Conservation (phyloP, 1,140 invertebrate species). For the silkworm (Bombyx mori) region ASM3026992v2 NC_085129.1:6173501-6174000, state of each 20-base stretch:
- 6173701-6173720: slow-evolving; percentile 54
- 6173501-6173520: slow-evolving; percentile 33
- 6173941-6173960: too few species aligned
- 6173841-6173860: slow-evolving; percentile 35
- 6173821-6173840: slow-evolving; percentile 69
- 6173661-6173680: slow-evolving; percentile 6
- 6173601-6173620: slow-evolving; percentile 7
- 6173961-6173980: too few species aligned
- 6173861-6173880: neutral
- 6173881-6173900: too few species aligned
- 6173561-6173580: slow-evolving; percentile 31
- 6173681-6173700: slow-evolving; percentile 27
- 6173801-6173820: slow-evolving; percentile 54
- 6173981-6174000: too few species aligned
- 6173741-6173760: slow-evolving; percentile 70
- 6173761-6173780: slow-evolving; percentile 61
- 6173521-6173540: slow-evolving; percentile 26
- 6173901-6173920: too few species aligned
- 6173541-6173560: slow-evolving; percentile 44
- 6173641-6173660: slow-evolving; percentile 13
- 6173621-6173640: slow-evolving; percentile 20
- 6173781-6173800: slow-evolving; percentile 59
- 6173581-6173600: slow-evolving; percentile 10
- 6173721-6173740: slow-evolving; percentile 67
- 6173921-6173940: too few species aligned